phyloP scores from a whole-genome alignment of 1,140 invertebrate genomes.

The Homalodisca vitripennis region DNA sequence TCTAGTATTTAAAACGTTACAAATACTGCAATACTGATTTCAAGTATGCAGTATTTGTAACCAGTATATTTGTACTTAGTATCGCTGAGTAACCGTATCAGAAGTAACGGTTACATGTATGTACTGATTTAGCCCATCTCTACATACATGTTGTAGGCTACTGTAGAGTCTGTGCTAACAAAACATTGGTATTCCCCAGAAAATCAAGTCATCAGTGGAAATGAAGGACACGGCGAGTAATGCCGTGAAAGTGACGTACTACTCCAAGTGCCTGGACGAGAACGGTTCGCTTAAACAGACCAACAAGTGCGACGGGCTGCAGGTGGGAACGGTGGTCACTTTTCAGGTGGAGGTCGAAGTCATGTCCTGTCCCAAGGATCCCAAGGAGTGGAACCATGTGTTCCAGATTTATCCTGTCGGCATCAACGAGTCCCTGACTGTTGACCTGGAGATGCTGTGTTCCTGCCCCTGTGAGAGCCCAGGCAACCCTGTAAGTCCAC shows the following conservation, averaged over 20 bases:
- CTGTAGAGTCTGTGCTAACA: too few relatives aligned
- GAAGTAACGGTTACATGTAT: too few relatives aligned
- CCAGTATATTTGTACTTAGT: too few relatives aligned
- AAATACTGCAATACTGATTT: too few relatives aligned
- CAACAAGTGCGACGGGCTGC: constrained; percentile 81
- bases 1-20: too few relatives aligned
- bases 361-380: constrained; percentile 70
- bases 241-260: constrained; percentile 82
- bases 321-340: constrained; percentile 51
- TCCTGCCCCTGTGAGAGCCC: constrained; percentile 82
- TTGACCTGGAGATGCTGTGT: constrained; percentile 87
- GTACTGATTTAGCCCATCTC: too few relatives aligned
- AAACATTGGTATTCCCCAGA: too few relatives aligned
- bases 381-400: constrained; percentile 72
- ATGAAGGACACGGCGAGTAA: constrained; percentile 89
- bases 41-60: too few relatives aligned
- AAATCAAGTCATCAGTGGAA: constrained; percentile 90
- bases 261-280: constrained; percentile 77
- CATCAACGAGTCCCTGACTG: constrained; percentile 79
- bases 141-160: too few relatives aligned
- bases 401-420: constrained; percentile 92
- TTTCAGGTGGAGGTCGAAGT: constrained; percentile 66
- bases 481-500: constrained; percentile 52
- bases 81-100: too few relatives aligned
- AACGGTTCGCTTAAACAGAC: constrained; percentile 60